Evolutionary conservation across 2,797 vertebrate species (phyloP).

Genomic region (Clarias platycephalus): DNA sequence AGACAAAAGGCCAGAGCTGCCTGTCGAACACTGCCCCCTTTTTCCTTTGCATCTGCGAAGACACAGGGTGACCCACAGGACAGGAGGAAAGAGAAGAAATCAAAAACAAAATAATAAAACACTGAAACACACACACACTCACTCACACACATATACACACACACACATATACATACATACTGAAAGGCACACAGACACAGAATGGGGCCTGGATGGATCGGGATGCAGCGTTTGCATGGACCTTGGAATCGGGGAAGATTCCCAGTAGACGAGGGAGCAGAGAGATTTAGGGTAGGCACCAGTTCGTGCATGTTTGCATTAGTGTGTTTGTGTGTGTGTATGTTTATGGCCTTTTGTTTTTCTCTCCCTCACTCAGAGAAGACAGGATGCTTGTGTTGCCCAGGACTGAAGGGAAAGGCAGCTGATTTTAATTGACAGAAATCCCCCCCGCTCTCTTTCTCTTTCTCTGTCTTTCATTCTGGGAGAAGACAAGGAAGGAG

Average conservation of each 20-base stretch:
- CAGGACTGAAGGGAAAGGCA: constrained; percentile 51
- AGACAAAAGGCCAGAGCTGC: constrained; percentile 81
- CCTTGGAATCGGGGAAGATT: constrained; percentile 68
- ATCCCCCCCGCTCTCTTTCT: constrained; percentile 27
- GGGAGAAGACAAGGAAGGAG: constrained; percentile 29
- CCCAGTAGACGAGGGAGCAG: constrained; percentile 56
- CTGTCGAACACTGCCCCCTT: constrained; percentile 78
- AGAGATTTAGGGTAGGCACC: constrained; percentile 41
- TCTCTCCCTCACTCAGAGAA: constrained; percentile 47
- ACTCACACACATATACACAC: constrained; percentile 10
- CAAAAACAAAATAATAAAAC: constrained; percentile 21
- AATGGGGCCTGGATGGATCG: constrained; percentile 54
- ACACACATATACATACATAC: constrained; percentile 14
- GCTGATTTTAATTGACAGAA: constrained; percentile 58
- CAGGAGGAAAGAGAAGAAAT: constrained; percentile 59
- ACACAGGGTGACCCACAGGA: constrained; percentile 69
- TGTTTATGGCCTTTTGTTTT: constrained; percentile 53
- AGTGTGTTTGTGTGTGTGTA: constrained; percentile 52
- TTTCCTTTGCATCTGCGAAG: constrained; percentile 63
- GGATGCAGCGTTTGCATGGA: constrained; percentile 60
- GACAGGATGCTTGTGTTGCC: constrained; percentile 47
- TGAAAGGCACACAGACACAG: constrained; percentile 25
- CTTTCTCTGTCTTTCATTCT: constrained; percentile 27
- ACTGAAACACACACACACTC: constrained; percentile 11
- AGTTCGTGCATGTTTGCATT: constrained; percentile 28